Conservation (phyloP, 2,888 invertebrate species). For the Diabrotica balteata region DNA sequence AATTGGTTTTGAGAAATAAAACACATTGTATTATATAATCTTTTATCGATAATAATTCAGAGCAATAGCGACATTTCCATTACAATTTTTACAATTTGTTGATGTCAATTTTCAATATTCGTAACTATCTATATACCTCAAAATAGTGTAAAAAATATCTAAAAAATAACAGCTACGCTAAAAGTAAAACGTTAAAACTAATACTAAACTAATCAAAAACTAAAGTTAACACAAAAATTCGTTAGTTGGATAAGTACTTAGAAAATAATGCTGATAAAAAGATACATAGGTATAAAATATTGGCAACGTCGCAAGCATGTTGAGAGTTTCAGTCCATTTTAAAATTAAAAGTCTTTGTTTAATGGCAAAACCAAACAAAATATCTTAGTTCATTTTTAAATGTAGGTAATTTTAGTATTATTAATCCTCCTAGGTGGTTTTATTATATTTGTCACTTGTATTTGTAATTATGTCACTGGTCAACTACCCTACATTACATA, state of each 20-base stretch:
- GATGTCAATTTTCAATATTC: conserved; percentile 50
- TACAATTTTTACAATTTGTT: conserved; percentile 52
- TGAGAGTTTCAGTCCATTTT: too few relatives aligned
- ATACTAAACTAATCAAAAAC: conserved; percentile 20
- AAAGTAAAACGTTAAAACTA: conserved; percentile 26
- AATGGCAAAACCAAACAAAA: too few relatives aligned
- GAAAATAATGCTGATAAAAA: conserved; percentile 10
- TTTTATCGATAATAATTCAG: conserved; percentile 50
- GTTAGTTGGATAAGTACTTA: conserved; percentile 21
- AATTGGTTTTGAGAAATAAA: too few relatives aligned
- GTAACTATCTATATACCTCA: conserved; percentile 45
- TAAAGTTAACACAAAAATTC: conserved; percentile 15
- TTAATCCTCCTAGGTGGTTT: too few relatives aligned
- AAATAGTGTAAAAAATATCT: conserved; percentile 37
- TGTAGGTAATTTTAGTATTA: too few relatives aligned
- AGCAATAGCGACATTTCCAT: conserved; percentile 56
- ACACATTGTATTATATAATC: conserved; percentile 25
- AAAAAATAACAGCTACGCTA: conserved; percentile 30
- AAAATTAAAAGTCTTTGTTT: too few relatives aligned
- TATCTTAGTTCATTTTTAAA: too few relatives aligned
- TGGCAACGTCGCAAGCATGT: conserved; percentile 2
- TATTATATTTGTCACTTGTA: too few relatives aligned
- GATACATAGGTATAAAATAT: not conserved
- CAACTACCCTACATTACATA: too few relatives aligned
- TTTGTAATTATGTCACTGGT: too few relatives aligned